Conservation (phyloP, 2,113 vertebrate genomes). For the Plotosus lineatus region DNA sequence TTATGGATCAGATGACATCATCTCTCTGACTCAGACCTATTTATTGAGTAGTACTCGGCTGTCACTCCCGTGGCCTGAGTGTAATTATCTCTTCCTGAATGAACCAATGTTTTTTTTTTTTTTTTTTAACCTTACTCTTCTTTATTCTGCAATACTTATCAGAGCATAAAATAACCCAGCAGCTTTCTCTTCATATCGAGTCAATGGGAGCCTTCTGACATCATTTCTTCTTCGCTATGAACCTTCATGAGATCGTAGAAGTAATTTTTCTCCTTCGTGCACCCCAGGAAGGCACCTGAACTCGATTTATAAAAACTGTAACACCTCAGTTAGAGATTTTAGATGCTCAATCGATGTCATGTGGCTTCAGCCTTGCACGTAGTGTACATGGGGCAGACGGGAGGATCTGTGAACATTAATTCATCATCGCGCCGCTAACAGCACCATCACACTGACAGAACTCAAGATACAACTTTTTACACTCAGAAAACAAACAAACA, state of each 20-base stretch:
- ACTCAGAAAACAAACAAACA: not conserved
- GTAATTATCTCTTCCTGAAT: not conserved
- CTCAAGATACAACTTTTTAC: not conserved
- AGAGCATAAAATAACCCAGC: not conserved
- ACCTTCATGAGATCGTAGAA: not conserved
- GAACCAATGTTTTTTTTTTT: not conserved
- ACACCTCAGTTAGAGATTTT: not conserved
- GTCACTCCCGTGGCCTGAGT: not conserved
- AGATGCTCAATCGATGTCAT: not conserved
- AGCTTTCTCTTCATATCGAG: not conserved
- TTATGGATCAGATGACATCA: not conserved
- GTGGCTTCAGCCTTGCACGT: not conserved
- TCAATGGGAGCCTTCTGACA: not conserved
- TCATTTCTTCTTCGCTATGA: not conserved
- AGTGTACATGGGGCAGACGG: not conserved
- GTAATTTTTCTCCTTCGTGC: not conserved
- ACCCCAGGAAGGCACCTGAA: not conserved
- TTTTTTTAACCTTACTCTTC: not conserved
- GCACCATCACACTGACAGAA: not conserved
- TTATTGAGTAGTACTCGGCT: slow-evolving; percentile 8
- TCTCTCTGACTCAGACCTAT: not conserved
- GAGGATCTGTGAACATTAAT: slow-evolving; percentile 26
- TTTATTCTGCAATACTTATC: not conserved
- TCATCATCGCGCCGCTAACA: slow-evolving; percentile 11
- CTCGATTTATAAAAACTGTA: not conserved